Percentiles rank a stretch among this genome's conserved stretches.
These are phyloP conservation scores for Chromis chromis DNA, from an alignment of 2,797 vertebrate genomes.

Conservation along the genomic window DNA sequence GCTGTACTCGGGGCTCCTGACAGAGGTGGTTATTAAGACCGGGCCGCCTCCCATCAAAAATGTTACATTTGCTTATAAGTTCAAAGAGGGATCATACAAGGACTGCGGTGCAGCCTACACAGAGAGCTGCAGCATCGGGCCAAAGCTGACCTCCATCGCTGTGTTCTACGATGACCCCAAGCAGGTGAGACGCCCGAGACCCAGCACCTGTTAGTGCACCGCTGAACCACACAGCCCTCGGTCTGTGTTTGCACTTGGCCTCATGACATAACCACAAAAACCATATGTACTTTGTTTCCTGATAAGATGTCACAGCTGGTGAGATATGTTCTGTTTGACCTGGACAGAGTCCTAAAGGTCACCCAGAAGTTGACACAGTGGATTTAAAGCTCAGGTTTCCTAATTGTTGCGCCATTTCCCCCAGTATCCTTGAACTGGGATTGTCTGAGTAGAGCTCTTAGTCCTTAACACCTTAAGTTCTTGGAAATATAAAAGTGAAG, in stretches of 20 bases:
- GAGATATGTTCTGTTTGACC: slow-evolving; percentile 43
- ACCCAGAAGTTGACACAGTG: neutral
- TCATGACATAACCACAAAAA: slow-evolving; percentile 37
- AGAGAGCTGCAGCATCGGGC: slow-evolving; percentile 91
- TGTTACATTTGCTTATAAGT: slow-evolving; percentile 94
- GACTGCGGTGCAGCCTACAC: slow-evolving; percentile 89
- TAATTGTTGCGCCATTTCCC: neutral
- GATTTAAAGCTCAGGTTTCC: neutral
- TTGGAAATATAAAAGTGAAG: neutral
- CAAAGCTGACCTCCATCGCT: slow-evolving; percentile 88
- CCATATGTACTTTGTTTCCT: slow-evolving; percentile 41
- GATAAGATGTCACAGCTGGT: slow-evolving; percentile 48
- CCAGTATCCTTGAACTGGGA: neutral
- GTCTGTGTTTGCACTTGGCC: slow-evolving; percentile 26
- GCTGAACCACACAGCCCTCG: neutral
- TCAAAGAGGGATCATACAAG: slow-evolving; percentile 88
- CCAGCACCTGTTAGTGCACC: neutral
- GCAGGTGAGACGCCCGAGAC: slow-evolving; percentile 72
- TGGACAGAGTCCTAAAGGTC: slow-evolving; percentile 32
- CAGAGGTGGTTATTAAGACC: slow-evolving; percentile 88
- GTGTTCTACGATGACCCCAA: slow-evolving; percentile 94
- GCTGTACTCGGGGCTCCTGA: slow-evolving; percentile 91
- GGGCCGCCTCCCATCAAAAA: slow-evolving; percentile 90
- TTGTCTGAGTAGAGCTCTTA: neutral
- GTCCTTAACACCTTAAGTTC: no score